Conservation (phyloP, 2,888 invertebrate species). For the Molorchus minor region DNA sequence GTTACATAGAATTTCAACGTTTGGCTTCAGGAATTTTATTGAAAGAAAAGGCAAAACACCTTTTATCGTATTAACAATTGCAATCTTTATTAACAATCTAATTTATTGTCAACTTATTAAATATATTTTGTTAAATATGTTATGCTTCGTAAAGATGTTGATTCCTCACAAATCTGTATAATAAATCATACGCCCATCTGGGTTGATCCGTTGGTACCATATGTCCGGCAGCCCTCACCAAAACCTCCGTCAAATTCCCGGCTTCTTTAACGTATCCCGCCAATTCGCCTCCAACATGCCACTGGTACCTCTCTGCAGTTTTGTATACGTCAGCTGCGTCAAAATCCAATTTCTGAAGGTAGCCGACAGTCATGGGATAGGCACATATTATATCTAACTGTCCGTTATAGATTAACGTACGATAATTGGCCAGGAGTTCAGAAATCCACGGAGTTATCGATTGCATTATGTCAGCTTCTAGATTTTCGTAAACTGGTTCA, state of each 20-base stretch:
- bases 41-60: too few species aligned
- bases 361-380: conserved; percentile 82
- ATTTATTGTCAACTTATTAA: too few species aligned
- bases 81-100: too few species aligned
- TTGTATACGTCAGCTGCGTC: conserved; percentile 71
- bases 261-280: conserved; percentile 78
- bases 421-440: conserved; percentile 71
- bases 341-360: conserved; percentile 75
- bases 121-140: too few species aligned
- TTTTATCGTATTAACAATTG: too few species aligned
- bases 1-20: too few species aligned
- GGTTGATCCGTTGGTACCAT: conserved; percentile 85
- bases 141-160: conserved; percentile 19
- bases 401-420: conserved; percentile 84
- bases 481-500: conserved; percentile 36
- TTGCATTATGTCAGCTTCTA: conserved; percentile 41
- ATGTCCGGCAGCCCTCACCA: conserved; percentile 82
- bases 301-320: conserved; percentile 70
- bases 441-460: conserved; percentile 52
- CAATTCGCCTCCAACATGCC: conserved; percentile 72
- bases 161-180: conserved; percentile 57
- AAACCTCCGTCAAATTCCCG: conserved; percentile 74
- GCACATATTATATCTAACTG: conserved; percentile 90
- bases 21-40: too few species aligned
- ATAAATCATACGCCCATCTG: conserved; percentile 75